Base-by-base conservation (phyloP, 2,888 invertebrate genomes). In the Operophtera brumata region DNA sequence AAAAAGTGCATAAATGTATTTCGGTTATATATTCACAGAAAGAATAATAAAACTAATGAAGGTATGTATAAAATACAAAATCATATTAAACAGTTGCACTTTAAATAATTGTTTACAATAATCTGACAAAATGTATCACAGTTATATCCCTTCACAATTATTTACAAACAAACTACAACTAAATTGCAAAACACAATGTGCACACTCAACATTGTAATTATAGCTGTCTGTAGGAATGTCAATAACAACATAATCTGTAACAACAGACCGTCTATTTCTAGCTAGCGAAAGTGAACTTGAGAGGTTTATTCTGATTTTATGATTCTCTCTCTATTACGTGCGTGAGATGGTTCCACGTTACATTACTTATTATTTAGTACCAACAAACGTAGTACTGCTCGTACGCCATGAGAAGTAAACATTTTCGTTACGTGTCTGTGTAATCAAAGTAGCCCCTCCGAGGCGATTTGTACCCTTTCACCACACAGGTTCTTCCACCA, bases 281-380 rank as follows among this genome's bases (percentile, higher is more conserved):
- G 57, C 50, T 39, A 48, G 61, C 35, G 61, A 61, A 59, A 64
- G 64, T 59, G 60, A 52, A 57, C 45, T 45, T 52, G 53, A 62
- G 57, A 51, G 48, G 32, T 54, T 57, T 62, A 62, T 62, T 60
- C 60, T 57, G 57, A 59, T 54, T 64, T 64, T 56, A 54, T 57
- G 46, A 42, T 54, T 54, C 55, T 57, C 44, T 46, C 10, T 53
- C 54, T 55, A 54, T 54, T 57, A 50, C 32, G 44, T 49, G 53
- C 52, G 48, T 53, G 52, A 26, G 49, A 53, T 48, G 39, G 47
- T 39, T 51, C 42, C 26, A 48, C 54, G 48, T 26, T 52, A 37
- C 39, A 46, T 46, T 48, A 49, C 45, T 53, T 20, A 45, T 57
- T 46, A 20, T 4, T 20, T 20, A 41, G 49, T 49, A 49, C 42